These are phyloP conservation scores for Seriola rivoliana DNA, from an alignment of 2,113 vertebrate species.

Conservation along the genomic window DNA sequence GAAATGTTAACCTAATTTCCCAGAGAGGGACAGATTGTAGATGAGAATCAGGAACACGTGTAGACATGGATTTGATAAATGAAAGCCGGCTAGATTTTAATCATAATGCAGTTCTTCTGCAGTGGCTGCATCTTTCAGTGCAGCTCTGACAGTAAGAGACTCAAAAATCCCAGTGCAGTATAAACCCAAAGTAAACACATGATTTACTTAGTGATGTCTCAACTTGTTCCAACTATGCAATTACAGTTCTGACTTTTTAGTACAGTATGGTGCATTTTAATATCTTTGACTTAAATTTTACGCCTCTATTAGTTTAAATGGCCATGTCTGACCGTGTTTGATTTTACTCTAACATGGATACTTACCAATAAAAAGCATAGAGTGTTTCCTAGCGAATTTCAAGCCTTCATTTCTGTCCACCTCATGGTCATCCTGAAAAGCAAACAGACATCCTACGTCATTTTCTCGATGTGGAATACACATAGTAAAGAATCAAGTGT, in stretches of 20 bases:
- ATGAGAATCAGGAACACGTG: constrained; percentile 72
- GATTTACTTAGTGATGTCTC: constrained; percentile 29
- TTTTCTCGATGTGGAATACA: neutral
- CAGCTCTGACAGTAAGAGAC: constrained; percentile 27
- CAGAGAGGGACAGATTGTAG: constrained; percentile 51
- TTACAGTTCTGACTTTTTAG: constrained; percentile 43
- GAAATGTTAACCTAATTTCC: constrained; percentile 75
- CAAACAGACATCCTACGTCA: neutral
- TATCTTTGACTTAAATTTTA: constrained; percentile 34
- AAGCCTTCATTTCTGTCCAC: constrained; percentile 97
- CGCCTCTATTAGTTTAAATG: constrained; percentile 41
- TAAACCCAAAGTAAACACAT: constrained; percentile 47
- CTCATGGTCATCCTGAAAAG: constrained; percentile 92
- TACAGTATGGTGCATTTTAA: neutral
- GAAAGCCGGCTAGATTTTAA: constrained; percentile 62
- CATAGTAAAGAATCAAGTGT: neutral
- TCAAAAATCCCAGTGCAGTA: constrained; percentile 19
- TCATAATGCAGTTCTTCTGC: constrained; percentile 63
- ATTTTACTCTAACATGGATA: constrained; percentile 35
- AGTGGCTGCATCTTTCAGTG: constrained; percentile 42
- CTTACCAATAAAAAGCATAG: constrained; percentile 98
- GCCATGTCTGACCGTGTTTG: constrained; percentile 5
- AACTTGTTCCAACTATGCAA: constrained; percentile 45
- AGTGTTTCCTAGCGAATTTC: constrained; percentile 98
- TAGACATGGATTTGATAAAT: constrained; percentile 63